Evolutionary conservation across 2,797 vertebrate species (phyloP), one percentile per base, ranked within the genome.

Genomic region (Lepus townsendii): DNA sequence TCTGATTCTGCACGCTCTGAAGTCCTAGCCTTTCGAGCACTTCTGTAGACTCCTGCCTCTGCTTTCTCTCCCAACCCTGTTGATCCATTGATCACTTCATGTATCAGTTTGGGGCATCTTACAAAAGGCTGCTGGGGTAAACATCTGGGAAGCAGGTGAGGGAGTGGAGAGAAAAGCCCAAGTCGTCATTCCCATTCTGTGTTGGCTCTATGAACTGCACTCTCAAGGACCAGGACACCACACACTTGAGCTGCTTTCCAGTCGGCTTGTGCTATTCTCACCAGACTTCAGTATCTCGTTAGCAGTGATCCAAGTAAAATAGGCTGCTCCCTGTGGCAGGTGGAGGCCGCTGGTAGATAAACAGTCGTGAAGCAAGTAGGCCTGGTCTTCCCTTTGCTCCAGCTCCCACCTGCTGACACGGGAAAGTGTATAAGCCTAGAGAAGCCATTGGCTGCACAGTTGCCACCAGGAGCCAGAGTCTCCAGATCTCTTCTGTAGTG

Each of bases 321-420:
- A 65, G 65, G 68, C 72, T 88, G 32, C 82, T 76, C 80, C 93
- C 27, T 75, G 30, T 69, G 83, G 91, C 90, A 79, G 90, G 88
- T 96, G 85, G 96, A 92, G 66, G 92, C 32, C 88, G 84, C 71
- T 88, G 71, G 73, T 95, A 92, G 93, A 89, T 86, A 96, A 78
- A 72, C 52, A 96, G 93, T 90, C 73, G 88, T 77, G 75, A 94
- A 96, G 95, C 96, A 94, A 93, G 91, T 95, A 91, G 80, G 50
- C 85, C 96, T 66, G 0, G 88, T 96, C 94, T 92, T 89, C 27
- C n/a, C 71, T 84, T 83, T 82, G 32, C 72, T 77, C 62, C 62
- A 52, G 7, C 90, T 92, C 85, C 75, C 32, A 83, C 63, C 86
- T 93, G 82, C 92, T 88, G 85, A 79, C 22, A 52, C 42, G 30